These are phyloP conservation scores for Drosophila eohydei DNA, from an alignment of 2,888 invertebrate genomes.

Conservation along the genomic window DNA sequence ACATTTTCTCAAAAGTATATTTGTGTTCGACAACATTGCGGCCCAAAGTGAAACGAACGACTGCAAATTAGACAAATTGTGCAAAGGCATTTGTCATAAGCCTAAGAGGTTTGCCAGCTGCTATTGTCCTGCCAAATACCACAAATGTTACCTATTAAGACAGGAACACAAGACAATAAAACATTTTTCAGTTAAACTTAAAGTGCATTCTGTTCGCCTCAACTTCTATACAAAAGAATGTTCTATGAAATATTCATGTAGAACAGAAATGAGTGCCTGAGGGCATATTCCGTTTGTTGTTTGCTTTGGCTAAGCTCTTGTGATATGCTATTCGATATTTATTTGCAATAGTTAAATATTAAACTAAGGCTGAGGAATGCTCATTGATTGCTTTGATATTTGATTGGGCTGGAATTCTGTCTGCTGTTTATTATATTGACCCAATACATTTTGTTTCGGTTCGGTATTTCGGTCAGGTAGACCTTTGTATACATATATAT, in stretches of 20 bases:
- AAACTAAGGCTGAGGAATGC: not conserved
- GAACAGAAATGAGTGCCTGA: slow-evolving; percentile 2
- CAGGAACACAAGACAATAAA: slow-evolving; percentile 19
- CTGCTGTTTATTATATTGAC: slow-evolving; percentile 4
- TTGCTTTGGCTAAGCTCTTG: not conserved
- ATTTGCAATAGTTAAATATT: slow-evolving; percentile 8
- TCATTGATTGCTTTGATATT: slow-evolving; percentile 12
- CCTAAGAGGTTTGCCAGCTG: slow-evolving; percentile 31
- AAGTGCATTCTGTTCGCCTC: slow-evolving; percentile 28
- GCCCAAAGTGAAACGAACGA: slow-evolving; percentile 16
- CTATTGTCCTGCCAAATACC: not conserved
- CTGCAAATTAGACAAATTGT: slow-evolving; percentile 70
- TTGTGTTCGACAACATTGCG: slow-evolving; percentile 2
- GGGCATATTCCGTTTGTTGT: not conserved
- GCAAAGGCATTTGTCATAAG: slow-evolving; percentile 58
- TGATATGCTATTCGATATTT: not conserved
- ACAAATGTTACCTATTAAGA: slow-evolving; percentile 37
- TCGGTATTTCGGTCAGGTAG: slow-evolving; percentile 4
- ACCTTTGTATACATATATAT: not conserved
- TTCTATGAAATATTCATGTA: not conserved
- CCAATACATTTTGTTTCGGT: slow-evolving; percentile 4
- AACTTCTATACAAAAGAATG: not conserved
- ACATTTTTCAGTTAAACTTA: slow-evolving; percentile 23
- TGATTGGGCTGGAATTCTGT: slow-evolving; percentile 8
- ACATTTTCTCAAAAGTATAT: slow-evolving; percentile 32